Evolutionary conservation across 2,113 vertebrate species (phyloP).

Genomic region (Rhagologus leucostigma): DNA sequence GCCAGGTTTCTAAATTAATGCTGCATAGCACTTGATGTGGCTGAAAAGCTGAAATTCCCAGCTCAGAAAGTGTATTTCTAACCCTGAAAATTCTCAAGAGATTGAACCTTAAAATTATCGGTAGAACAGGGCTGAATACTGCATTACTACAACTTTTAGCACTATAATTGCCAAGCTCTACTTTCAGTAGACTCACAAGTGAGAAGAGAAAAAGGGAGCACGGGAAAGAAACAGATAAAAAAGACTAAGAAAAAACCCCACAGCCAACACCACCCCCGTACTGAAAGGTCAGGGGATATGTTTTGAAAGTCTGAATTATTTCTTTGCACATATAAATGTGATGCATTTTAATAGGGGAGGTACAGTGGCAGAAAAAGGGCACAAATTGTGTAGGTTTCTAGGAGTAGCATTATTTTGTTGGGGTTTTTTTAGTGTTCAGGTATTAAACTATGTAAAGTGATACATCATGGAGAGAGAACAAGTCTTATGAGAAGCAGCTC

Average conservation of each 20-base stretch:
- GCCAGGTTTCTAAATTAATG: slow-evolving; percentile 11
- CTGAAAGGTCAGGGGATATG: background rate
- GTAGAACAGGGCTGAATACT: background rate
- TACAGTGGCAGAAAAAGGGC: background rate
- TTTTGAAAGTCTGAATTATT: background rate
- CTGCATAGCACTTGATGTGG: background rate
- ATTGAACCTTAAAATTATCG: background rate
- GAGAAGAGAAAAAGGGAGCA: background rate
- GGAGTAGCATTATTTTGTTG: background rate
- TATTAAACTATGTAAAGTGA: background rate
- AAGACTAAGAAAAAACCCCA: background rate
- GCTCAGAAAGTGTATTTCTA: background rate
- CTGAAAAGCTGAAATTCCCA: background rate
- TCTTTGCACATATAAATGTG: background rate
- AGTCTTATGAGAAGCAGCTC: background rate
- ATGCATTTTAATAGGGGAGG: background rate
- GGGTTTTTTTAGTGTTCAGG: background rate
- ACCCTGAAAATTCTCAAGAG: background rate
- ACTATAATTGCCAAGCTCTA: background rate
- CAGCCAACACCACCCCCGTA: rapidly evolving
- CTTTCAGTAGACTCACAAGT: background rate
- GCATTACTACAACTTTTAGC: background rate
- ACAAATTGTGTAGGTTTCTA: background rate
- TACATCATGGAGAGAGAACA: background rate
- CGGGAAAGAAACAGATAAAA: background rate